phyloP scores from a whole-genome alignment of 1,140 invertebrate genomes.

The Trichogramma pretiosum region DNA sequence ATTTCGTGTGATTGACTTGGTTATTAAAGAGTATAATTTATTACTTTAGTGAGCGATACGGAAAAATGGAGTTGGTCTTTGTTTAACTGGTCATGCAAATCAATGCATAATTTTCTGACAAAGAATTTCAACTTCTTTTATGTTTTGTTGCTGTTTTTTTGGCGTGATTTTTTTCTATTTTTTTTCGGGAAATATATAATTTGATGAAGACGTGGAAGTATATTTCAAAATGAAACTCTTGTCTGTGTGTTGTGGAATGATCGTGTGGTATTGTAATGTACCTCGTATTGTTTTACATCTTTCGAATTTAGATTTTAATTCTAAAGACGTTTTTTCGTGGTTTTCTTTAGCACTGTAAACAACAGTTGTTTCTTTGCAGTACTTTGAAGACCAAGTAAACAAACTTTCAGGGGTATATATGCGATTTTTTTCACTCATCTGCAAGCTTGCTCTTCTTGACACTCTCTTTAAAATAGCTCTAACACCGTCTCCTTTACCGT shows the following conservation, averaged over 20 bases:
- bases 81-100: too few species aligned
- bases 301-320: background rate
- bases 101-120: too few species aligned
- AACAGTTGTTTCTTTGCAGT: background rate
- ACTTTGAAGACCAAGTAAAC: background rate
- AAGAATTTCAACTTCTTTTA: too few species aligned
- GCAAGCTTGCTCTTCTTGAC: background rate
- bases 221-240: background rate
- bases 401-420: background rate
- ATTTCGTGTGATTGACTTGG: too few species aligned
- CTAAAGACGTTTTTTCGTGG: background rate
- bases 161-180: background rate
- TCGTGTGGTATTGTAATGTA: background rate
- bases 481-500: too few species aligned
- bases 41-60: too few species aligned
- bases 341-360: background rate
- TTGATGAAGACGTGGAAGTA: too few species aligned
- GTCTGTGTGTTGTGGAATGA: background rate
- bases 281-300: background rate
- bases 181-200: background rate
- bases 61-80: too few species aligned
- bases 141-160: too few species aligned
- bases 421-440: background rate
- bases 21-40: too few species aligned
- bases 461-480: background rate